Percentiles rank a stretch among this genome's conserved stretches.
Conservation (phyloP, 2,888 invertebrate species). For the Caenorhabditis sp. region DNA sequence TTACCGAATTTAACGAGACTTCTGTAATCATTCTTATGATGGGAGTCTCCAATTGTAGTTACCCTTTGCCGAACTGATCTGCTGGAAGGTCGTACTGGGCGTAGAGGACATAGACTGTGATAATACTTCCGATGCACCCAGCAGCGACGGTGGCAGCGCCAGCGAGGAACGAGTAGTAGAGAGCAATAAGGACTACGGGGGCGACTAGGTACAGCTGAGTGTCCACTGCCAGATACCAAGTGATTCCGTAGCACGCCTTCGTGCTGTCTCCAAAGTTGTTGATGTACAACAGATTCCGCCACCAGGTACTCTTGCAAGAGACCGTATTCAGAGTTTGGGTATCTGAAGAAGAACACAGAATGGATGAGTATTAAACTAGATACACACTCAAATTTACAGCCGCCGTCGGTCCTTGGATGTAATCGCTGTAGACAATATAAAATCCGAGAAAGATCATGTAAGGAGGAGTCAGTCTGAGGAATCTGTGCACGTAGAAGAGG, state of each 20-base stretch:
- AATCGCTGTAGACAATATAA: conserved; percentile 47
- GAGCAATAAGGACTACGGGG: conserved; percentile 54
- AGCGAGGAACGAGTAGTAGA: conserved; percentile 35
- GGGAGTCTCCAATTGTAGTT: not conserved
- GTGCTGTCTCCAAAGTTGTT: conserved; percentile 63
- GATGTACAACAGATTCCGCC: conserved; percentile 68
- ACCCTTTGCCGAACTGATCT: conserved; percentile 54
- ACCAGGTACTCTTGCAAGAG: conserved; percentile 59
- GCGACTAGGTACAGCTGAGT: conserved; percentile 58
- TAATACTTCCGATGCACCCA: conserved; percentile 49
- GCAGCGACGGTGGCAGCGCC: conserved; percentile 18
- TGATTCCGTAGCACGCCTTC: conserved; percentile 61
- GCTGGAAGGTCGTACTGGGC: conserved; percentile 42
- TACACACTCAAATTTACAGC: conserved; percentile 38
- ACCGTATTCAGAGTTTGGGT: conserved; percentile 15
- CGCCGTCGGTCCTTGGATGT: conserved; percentile 49
- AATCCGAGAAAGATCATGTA: conserved; percentile 65
- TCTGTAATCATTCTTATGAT: conserved; percentile 5
- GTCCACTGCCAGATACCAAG: conserved; percentile 67
- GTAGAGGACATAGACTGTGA: conserved; percentile 45
- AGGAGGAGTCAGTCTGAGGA: conserved; percentile 61
- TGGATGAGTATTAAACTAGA: not conserved
- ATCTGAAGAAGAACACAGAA: conserved; percentile 19
- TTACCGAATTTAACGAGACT: conserved; percentile 11
- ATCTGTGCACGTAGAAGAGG: conserved; percentile 64